Evolutionary conservation across 2,888 invertebrate species (phyloP).

Genomic region (Drosophila eohydei): DNA sequence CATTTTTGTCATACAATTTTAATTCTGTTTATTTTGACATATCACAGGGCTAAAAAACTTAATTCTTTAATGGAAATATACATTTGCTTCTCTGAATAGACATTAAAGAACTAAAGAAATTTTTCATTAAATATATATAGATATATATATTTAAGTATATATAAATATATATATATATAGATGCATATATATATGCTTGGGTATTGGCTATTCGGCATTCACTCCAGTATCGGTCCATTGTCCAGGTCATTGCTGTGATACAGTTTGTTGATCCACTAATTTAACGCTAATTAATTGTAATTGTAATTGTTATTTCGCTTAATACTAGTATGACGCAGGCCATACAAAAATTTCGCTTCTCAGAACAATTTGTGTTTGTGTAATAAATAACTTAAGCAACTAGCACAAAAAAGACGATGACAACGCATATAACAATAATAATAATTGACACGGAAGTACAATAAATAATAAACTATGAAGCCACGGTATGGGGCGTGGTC

Average conservation of each 20-base stretch:
- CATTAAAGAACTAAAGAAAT: constrained; percentile 20
- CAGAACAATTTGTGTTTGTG: constrained; percentile 25
- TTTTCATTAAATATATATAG: constrained; percentile 24
- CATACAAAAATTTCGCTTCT: constrained; percentile 54
- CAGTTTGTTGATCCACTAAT: constrained; percentile 50
- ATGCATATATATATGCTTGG: constrained; percentile 11
- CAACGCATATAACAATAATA: constrained; percentile 69
- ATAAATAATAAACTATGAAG: constrained; percentile 74
- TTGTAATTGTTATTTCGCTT: constrained; percentile 43
- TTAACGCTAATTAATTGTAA: constrained; percentile 51
- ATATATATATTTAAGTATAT: constrained; percentile 16
- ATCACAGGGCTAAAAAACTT: constrained; percentile 83
- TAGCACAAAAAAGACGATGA: constrained; percentile 63
- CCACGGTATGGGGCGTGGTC: constrained; percentile 26
- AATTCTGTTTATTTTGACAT: constrained; percentile 80
- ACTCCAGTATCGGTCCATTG: constrained; percentile 38
- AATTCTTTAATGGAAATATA: constrained; percentile 70
- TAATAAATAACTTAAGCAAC: constrained; percentile 76
- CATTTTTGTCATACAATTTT: constrained; percentile 33
- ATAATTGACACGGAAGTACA: constrained; percentile 61
- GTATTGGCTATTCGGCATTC: constrained; percentile 35
- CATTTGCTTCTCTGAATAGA: constrained; percentile 54
- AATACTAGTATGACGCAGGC: constrained; percentile 59
- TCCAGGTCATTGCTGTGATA: constrained; percentile 47
- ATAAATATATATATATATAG: constrained; percentile 15